Percentiles rank a stretch among this genome's conserved stretches.
phyloP scores from a whole-genome alignment of 2,113 vertebrate species.

The Harpagus bidentatus region DNA sequence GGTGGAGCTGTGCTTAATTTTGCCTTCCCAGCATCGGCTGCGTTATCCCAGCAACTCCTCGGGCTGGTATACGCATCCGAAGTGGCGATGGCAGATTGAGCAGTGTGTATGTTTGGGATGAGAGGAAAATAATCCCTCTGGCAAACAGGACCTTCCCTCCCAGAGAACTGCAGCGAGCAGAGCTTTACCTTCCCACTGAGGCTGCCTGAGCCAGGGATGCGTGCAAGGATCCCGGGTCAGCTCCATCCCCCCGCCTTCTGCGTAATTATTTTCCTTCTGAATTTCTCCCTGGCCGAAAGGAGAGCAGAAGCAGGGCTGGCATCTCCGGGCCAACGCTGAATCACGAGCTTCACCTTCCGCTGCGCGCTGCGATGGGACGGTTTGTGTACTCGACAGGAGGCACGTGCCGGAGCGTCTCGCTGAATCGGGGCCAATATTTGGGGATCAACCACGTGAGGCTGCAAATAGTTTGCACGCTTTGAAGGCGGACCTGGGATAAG shows the following conservation, averaged over 20 bases:
- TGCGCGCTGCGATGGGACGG: rapidly evolving
- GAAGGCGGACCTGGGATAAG: not conserved
- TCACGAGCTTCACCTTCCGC: not conserved
- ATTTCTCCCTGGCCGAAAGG: not conserved
- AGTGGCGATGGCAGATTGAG: not conserved
- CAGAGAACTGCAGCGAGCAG: not conserved
- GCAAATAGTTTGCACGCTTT: not conserved
- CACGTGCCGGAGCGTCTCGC: not conserved
- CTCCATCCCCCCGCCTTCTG: not conserved
- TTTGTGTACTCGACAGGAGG: not conserved
- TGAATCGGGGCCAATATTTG: not conserved
- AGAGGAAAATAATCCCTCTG: not conserved
- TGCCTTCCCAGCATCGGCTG: not conserved
- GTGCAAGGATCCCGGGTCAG: not conserved
- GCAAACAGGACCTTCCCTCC: not conserved
- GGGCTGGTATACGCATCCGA: rapidly evolving
- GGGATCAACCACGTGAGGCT: not conserved
- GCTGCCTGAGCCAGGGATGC: not conserved
- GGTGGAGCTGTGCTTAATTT: not conserved
- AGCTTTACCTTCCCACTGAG: not conserved
- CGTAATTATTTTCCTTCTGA: not conserved
- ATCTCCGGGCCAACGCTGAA: too few relatives aligned
- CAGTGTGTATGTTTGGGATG: rapidly evolving
- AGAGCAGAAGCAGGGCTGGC: not conserved
- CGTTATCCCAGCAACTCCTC: not conserved